A percentile compares a stretch with the other conserved stretches of the same genome.
phyloP scores from a whole-genome alignment of 1,140 invertebrate species.

The Drosophila rufa region DNA sequence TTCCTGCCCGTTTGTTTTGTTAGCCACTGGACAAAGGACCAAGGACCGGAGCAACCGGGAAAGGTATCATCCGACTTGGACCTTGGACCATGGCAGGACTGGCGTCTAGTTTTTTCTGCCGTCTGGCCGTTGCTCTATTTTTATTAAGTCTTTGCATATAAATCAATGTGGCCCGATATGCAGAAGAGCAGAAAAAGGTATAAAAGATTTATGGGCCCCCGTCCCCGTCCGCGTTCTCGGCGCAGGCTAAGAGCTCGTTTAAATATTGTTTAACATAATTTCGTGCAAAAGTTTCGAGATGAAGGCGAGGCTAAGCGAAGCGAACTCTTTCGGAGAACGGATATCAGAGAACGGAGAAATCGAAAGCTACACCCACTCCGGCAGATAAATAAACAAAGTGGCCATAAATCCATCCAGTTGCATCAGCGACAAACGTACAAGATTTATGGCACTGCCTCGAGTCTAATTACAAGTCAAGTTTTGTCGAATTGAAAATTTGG shows the following conservation, averaged over 20 bases:
- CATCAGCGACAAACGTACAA: constrained; percentile 58
- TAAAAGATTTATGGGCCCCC: constrained; percentile 73
- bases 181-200: constrained; percentile 79
- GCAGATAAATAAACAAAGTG: constrained; percentile 55
- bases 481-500: constrained; percentile 60
- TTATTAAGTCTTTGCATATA: constrained; percentile 82
- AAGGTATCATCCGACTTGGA: constrained; percentile 59
- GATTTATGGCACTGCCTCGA: constrained; percentile 71
- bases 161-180: constrained; percentile 81
- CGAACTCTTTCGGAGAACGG: constrained; percentile 32
- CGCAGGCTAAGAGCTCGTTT: constrained; percentile 39
- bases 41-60: constrained; percentile 33
- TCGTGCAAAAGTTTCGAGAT: constrained; percentile 46
- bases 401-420: constrained; percentile 73
- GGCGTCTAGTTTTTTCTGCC: constrained; percentile 72
- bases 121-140: constrained; percentile 65
- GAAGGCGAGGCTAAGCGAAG: not conserved
- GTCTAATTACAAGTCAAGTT: constrained; percentile 81
- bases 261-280: constrained; percentile 74
- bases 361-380: constrained; percentile 39
- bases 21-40: constrained; percentile 67
- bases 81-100: constrained; percentile 54
- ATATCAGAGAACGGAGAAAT: not conserved
- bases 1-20: constrained; percentile 59
- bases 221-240: too few species aligned